Conservation (phyloP, 2,888 invertebrate species). For the Argynnis bischoffii region DNA sequence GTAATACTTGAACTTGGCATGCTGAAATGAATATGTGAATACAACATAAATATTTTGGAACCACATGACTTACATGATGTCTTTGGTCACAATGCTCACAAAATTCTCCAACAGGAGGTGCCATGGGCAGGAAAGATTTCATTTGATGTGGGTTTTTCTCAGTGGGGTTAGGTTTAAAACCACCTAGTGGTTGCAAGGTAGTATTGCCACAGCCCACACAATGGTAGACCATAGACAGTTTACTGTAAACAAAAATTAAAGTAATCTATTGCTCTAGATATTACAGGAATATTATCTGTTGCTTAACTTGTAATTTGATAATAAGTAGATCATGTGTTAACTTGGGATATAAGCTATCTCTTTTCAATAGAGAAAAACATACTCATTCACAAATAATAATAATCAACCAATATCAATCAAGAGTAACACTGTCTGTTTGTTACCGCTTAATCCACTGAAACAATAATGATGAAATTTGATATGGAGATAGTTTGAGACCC, state of each 20-base stretch:
- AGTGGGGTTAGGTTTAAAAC: constrained; percentile 80
- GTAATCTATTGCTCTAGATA: background rate
- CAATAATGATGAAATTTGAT: too few species aligned
- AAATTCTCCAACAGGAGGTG: constrained; percentile 84
- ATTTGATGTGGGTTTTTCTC: constrained; percentile 78
- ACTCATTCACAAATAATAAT: too few species aligned
- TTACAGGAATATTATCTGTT: background rate
- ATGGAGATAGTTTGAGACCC: too few species aligned
- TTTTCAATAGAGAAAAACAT: too few species aligned
- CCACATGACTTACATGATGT: constrained; percentile 84
- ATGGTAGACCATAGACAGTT: constrained; percentile 93
- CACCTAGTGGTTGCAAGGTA: constrained; percentile 89
- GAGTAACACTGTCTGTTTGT: too few species aligned
- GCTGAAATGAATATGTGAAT: too few species aligned
- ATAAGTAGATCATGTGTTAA: background rate
- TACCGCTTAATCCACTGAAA: too few species aligned
- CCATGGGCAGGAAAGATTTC: constrained; percentile 86
- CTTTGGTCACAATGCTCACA: constrained; percentile 90
- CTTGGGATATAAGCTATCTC: too few species aligned
- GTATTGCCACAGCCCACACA: constrained; percentile 95
- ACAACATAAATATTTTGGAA: background rate
- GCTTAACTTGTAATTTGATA: too few species aligned
- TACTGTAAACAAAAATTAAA: constrained; percentile 74
- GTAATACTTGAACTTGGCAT: background rate
- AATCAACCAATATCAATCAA: too few species aligned